A percentile compares a stretch with the other conserved stretches of the same genome.
phyloP scores from a whole-genome alignment of 1,140 invertebrate species.

The Stegodyphus mimosarum region DNA sequence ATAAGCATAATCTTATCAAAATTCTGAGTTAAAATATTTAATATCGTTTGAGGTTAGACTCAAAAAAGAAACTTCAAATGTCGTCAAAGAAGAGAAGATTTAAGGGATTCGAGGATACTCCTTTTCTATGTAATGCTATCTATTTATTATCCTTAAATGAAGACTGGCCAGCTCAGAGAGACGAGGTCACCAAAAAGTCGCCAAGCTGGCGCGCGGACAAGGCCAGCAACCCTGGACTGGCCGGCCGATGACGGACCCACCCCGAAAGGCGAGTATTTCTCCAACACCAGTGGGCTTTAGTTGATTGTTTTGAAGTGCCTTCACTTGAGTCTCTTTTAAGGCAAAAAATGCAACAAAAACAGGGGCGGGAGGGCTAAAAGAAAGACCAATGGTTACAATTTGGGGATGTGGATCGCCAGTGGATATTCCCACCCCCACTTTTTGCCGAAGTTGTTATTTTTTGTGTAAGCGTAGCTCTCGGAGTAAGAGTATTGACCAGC shows the following conservation, averaged over 20 bases:
- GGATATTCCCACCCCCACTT: neutral
- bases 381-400: slow-evolving; percentile 27
- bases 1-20: too few species aligned
- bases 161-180: neutral
- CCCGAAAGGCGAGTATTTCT: slow-evolving; percentile 52
- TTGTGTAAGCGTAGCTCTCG: neutral
- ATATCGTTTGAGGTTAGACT: too few species aligned
- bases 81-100: too few species aligned
- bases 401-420: slow-evolving; percentile 30
- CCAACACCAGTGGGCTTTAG: slow-evolving; percentile 51
- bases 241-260: slow-evolving; percentile 33
- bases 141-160: too few species aligned
- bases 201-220: slow-evolving; percentile 27
- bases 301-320: slow-evolving; percentile 52
- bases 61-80: too few species aligned
- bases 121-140: too few species aligned
- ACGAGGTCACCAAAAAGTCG: neutral
- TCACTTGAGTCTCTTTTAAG: slow-evolving; percentile 13
- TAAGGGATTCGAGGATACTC: too few species aligned
- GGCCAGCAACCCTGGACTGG: slow-evolving; percentile 13
- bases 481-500: neutral
- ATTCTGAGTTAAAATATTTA: too few species aligned
- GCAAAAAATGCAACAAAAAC: slow-evolving; percentile 38
- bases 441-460: neutral
- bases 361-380: slow-evolving; percentile 6